phyloP scores from a whole-genome alignment of 1,140 invertebrate species.

The Venturia canescens region DNA sequence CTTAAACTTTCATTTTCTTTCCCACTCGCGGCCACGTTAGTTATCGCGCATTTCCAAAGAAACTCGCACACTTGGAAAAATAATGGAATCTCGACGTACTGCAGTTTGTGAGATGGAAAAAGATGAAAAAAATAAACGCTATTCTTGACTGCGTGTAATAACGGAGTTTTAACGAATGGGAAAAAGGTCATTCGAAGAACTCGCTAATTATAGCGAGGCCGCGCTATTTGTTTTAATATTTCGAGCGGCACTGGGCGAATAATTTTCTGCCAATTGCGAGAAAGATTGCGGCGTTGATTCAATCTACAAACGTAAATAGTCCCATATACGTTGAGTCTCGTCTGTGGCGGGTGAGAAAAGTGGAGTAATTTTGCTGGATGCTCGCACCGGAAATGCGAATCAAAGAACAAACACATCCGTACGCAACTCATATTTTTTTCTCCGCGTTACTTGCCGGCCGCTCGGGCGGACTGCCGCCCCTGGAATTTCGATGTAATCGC shows the following conservation, averaged over 20 bases:
- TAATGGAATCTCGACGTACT: conserved; percentile 34
- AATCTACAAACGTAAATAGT: conserved; percentile 20
- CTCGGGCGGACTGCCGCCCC: neutral
- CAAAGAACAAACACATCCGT: conserved; percentile 1
- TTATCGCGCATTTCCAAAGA: neutral
- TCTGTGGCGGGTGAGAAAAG: neutral
- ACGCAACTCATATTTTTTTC: neutral
- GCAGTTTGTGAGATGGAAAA: neutral
- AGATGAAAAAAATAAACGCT: neutral
- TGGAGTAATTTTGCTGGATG: neutral
- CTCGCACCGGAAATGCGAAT: conserved; percentile 34
- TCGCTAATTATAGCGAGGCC: neutral
- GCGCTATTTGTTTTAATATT: neutral
- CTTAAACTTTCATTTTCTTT: neutral
- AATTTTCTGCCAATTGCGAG: conserved; percentile 31
- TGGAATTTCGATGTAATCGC: conserved; percentile 28
- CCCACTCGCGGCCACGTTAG: neutral
- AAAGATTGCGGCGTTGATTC: conserved; percentile 37
- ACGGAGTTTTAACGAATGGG: neutral
- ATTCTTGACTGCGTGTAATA: neutral
- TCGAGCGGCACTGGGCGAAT: neutral
- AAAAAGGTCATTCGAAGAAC: conserved; percentile 3
- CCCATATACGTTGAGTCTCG: neutral
- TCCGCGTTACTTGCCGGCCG: neutral
- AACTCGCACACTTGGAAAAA: conserved; percentile 19